Conservation (phyloP, 2,113 vertebrate species). For the Anolis sagrei region DNA sequence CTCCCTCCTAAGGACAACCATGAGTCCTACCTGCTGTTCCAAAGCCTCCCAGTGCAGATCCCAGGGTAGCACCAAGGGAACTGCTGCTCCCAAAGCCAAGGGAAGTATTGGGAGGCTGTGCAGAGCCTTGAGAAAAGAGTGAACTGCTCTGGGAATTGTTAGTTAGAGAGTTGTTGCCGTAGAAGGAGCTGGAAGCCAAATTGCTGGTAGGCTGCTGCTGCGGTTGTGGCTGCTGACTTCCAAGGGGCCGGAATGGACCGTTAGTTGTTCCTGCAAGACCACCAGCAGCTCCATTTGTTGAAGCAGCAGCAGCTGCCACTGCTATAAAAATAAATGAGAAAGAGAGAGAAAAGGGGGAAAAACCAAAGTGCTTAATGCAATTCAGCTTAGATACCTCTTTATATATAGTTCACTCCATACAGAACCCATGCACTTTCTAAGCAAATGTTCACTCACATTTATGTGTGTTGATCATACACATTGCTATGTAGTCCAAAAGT, state of each 20-base stretch:
- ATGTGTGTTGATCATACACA: too few relatives aligned
- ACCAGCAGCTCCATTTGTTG: slow-evolving; percentile 89
- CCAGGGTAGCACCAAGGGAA: slow-evolving; percentile 93
- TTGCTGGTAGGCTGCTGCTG: slow-evolving; percentile 93
- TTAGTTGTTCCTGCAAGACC: slow-evolving; percentile 92
- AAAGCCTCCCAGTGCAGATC: slow-evolving; percentile 95
- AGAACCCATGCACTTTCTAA: background rate
- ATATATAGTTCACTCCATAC: background rate
- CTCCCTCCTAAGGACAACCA: background rate
- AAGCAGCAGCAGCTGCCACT: slow-evolving; percentile 94
- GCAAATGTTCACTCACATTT: background rate
- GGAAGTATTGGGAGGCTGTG: slow-evolving; percentile 88
- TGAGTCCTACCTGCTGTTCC: slow-evolving; percentile 91
- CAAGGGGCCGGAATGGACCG: slow-evolving; percentile 92
- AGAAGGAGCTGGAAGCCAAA: slow-evolving; percentile 96
- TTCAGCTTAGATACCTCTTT: background rate
- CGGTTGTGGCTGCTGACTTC: slow-evolving; percentile 89
- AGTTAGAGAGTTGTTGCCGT: slow-evolving; percentile 93
- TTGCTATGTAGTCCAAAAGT: background rate
- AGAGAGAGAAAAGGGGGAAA: background rate
- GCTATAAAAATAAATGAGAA: slow-evolving; percentile 46
- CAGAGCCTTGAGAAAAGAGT: slow-evolving; percentile 96
- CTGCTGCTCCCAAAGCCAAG: slow-evolving; percentile 93
- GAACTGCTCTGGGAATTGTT: slow-evolving; percentile 97
- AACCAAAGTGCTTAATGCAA: background rate